phyloP scores from a whole-genome alignment of 1,140 invertebrate species.

The Tetragonula clypearis region DNA sequence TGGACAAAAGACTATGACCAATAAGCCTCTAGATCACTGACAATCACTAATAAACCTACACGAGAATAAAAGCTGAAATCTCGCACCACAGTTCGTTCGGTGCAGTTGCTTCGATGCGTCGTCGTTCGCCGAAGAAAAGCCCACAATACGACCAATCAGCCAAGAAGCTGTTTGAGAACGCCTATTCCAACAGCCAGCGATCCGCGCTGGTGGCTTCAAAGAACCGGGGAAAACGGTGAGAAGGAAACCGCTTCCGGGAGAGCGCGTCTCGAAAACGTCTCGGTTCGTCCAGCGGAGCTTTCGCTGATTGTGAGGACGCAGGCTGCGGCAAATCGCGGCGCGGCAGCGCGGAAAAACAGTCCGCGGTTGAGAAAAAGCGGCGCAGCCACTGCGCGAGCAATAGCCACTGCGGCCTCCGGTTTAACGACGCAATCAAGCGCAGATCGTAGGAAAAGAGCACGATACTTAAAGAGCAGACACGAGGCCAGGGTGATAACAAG shows the following conservation, averaged over 20 bases:
- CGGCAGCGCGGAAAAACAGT: background rate
- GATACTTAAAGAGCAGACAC: constrained; percentile 48
- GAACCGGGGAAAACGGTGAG: background rate
- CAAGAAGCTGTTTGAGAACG: background rate
- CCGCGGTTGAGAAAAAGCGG: background rate
- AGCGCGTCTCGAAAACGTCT: background rate
- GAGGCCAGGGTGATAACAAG: constrained; percentile 50
- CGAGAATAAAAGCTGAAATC: no score
- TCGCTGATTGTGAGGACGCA: background rate
- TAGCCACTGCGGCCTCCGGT: constrained; percentile 24
- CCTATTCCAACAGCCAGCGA: background rate
- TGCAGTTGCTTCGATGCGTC: background rate
- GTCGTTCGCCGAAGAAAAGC: background rate
- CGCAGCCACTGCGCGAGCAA: background rate
- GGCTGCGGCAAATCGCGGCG: background rate
- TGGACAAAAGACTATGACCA: no score
- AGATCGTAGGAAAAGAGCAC: constrained; percentile 42
- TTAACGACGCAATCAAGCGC: constrained; percentile 51
- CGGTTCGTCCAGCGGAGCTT: background rate
- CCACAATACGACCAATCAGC: background rate
- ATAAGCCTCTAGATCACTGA: no score
- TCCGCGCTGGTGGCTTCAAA: background rate
- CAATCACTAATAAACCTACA: no score
- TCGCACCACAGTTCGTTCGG: no score
- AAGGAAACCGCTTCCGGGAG: no score